Evolutionary conservation across 2,797 vertebrate species (phyloP).

Genomic region (Calcarius lapponicus): DNA sequence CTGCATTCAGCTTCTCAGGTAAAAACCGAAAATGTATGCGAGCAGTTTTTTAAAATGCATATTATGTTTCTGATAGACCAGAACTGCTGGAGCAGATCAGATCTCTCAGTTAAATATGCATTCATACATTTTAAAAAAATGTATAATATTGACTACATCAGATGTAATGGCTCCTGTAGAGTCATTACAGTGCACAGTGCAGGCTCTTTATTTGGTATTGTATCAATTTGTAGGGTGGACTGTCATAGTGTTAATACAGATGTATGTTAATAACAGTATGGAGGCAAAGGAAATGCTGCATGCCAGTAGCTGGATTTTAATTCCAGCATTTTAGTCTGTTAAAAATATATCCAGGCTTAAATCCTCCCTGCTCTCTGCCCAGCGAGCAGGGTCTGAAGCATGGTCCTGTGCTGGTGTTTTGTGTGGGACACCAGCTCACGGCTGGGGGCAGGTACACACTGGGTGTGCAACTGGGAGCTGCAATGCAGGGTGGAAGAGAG

Average conservation of each 20-base stretch:
- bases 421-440: neutral
- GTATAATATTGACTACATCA: slow-evolving; percentile 72
- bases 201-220: slow-evolving; percentile 72
- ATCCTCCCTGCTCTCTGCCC: neutral
- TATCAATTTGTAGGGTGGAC: slow-evolving; percentile 73
- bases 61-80: slow-evolving; percentile 68
- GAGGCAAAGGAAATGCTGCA: slow-evolving; percentile 29
- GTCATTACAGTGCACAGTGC: slow-evolving; percentile 59
- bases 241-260: slow-evolving; percentile 67
- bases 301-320: slow-evolving; percentile 23
- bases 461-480: neutral
- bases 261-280: slow-evolving; percentile 26
- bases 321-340: slow-evolving; percentile 5
- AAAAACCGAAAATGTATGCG: slow-evolving; percentile 61
- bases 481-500: neutral
- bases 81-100: slow-evolving; percentile 70
- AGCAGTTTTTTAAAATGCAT: slow-evolving; percentile 67
- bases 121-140: slow-evolving; percentile 67
- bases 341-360: neutral
- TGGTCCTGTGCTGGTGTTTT: accelerated
- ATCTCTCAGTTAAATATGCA: slow-evolving; percentile 76
- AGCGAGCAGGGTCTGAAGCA: neutral
- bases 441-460: accelerated
- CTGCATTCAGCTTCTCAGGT: slow-evolving; percentile 58
- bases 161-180: slow-evolving; percentile 64